These are phyloP conservation scores for Oxystoma pomonae DNA, from an alignment of 2,888 invertebrate genomes.

Conservation along the genomic window DNA sequence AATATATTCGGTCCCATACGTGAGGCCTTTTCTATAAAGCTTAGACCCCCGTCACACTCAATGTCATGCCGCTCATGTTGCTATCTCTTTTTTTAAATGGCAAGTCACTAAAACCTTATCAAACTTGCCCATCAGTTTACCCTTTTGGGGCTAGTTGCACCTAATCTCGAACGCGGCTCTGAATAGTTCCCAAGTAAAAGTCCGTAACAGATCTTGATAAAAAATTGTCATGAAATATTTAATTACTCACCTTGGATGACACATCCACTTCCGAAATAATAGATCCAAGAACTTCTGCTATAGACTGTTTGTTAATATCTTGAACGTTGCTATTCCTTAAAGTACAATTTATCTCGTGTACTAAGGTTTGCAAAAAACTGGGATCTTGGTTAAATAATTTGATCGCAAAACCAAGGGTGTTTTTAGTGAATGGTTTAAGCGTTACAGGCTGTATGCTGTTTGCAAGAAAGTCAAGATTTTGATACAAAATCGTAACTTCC, in stretches of 20 bases:
- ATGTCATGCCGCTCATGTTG: too few relatives aligned
- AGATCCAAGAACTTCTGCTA: conserved; percentile 35
- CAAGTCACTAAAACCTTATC: too few relatives aligned
- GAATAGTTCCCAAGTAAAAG: too few relatives aligned
- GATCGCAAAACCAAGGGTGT: conserved; percentile 48
- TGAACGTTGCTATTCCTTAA: conserved; percentile 54
- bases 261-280: conserved; percentile 23
- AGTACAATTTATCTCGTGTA: conserved; percentile 41
- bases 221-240: too few relatives aligned
- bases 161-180: too few relatives aligned
- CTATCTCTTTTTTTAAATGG: too few relatives aligned
- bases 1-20: too few relatives aligned
- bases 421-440: conserved; percentile 54
- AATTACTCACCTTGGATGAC: conserved; percentile 28
- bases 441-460: conserved; percentile 56
- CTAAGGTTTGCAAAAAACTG: conserved; percentile 1
- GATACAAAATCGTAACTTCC: conserved; percentile 50
- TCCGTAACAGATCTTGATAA: too few relatives aligned
- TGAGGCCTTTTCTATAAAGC: too few relatives aligned
- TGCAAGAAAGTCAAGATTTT: conserved; percentile 54
- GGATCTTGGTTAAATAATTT: background rate
- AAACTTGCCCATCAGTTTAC: too few relatives aligned
- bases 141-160: too few relatives aligned
- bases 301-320: conserved; percentile 55
- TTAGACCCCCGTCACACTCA: too few relatives aligned